Conservation (phyloP, 2,888 invertebrate genomes). For the Ophioninae sp. region DNA sequence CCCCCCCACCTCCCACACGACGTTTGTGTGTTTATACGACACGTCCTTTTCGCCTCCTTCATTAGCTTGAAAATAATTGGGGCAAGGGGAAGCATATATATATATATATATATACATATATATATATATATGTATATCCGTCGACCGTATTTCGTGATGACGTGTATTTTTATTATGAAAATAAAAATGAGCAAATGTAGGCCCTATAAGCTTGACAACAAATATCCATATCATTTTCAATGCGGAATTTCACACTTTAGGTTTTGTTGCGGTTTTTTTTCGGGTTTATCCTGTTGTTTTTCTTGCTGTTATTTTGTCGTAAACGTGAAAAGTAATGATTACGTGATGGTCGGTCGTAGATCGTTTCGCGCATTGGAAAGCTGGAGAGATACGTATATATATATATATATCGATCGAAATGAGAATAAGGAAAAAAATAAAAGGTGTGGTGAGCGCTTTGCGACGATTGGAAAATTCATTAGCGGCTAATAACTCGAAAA, state of each 20-base stretch:
- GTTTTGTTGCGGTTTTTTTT: constrained; percentile 10
- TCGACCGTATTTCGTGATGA: constrained; percentile 60
- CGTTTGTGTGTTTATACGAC: constrained; percentile 13
- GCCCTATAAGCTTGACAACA: constrained; percentile 67
- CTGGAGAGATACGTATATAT: constrained; percentile 9
- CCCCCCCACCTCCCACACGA: neutral
- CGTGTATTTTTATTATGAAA: constrained; percentile 66
- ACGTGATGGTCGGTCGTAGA: constrained; percentile 44
- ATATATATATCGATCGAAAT: constrained; percentile 29
- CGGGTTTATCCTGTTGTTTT: neutral
- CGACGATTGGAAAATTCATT: constrained; percentile 33
- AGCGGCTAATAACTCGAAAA: constrained; percentile 27
- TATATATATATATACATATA: neutral
- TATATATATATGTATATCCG: neutral
- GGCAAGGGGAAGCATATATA: constrained; percentile 54
- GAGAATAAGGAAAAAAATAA: constrained; percentile 37
- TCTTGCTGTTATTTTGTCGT: constrained; percentile 8
- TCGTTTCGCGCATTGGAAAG: constrained; percentile 51
- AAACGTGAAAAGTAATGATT: constrained; percentile 50
- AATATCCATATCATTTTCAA: constrained; percentile 58
- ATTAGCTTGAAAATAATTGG: constrained; percentile 46
- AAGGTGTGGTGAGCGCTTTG: constrained; percentile 35
- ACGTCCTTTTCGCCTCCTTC: constrained; percentile 6
- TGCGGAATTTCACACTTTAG: constrained; percentile 57
- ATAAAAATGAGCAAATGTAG: constrained; percentile 70